These are phyloP conservation scores for Acrobasis suavella DNA, from an alignment of 2,888 invertebrate species.

Conservation along the genomic window DNA sequence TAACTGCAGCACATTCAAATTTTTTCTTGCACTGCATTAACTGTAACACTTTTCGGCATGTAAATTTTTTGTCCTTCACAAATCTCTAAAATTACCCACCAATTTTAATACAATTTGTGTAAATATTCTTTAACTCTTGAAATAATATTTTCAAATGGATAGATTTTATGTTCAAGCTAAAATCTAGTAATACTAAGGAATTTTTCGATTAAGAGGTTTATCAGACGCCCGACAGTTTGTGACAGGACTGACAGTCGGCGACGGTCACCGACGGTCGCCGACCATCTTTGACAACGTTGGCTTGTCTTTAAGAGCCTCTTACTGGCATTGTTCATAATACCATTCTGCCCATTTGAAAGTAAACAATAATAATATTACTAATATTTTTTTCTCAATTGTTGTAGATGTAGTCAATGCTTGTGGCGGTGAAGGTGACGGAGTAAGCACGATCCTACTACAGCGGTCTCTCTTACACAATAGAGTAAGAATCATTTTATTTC, in stretches of 20 bases:
- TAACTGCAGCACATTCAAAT: conserved; percentile 32
- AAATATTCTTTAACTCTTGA: not conserved
- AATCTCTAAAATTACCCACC: conserved; percentile 12
- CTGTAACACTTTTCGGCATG: conserved; percentile 26
- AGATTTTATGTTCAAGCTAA: not conserved
- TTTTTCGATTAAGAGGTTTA: no score
- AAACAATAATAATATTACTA: conserved; percentile 41
- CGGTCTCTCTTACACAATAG: conserved; percentile 81
- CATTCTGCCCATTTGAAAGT: conserved; percentile 24
- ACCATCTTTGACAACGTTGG: no score
- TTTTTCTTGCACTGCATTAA: conserved; percentile 30
- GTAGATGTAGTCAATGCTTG: conserved; percentile 94
- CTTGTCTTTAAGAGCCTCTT: no score
- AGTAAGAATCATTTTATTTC: conserved; percentile 67
- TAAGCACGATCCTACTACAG: conserved; percentile 81
- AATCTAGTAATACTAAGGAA: not conserved
- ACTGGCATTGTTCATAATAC: no score
- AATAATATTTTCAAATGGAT: conserved; percentile 21
- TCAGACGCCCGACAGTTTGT: no score
- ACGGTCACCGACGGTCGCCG: no score
- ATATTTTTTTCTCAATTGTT: conserved; percentile 82
- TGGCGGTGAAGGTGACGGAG: conserved; percentile 91
- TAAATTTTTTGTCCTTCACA: conserved; percentile 14
- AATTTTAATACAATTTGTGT: not conserved
- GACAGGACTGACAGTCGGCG: no score